Base-by-base conservation (phyloP, 2,113 vertebrate genomes). In the Esox niger region DNA sequence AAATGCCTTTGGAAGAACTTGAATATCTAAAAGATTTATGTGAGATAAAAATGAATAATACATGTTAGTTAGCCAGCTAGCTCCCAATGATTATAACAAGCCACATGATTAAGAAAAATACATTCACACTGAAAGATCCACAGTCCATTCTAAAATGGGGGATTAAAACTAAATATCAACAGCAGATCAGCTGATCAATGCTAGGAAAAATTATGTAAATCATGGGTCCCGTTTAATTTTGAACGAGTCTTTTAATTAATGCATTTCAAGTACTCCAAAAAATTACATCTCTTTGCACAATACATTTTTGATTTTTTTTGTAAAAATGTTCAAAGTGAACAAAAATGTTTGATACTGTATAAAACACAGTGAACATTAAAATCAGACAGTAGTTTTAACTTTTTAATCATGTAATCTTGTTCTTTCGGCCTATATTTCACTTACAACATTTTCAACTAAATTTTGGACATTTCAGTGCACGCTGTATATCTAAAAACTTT, bases 281-380 rank as follows among this genome's bases (percentile, higher is more conserved):
- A 93, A 95, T 96, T 96, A 98, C 95, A 99, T 95, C 89, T 91
- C 93, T 96, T 92, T 92, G 92, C 95, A 99, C 97, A 95, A 97
- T 98, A 98, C 95, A 95, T 95, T 97, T 95, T 95, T 91, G 2
- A 81, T 73, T 79, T 80, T 82, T 91, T 97, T 97, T 95, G 95
- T 98, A 99, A 98, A 99, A 99, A 97, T 96, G 95, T 96, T 93
- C 95, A 95, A 98, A 98, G 94, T 96, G 94, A 98, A 98, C 95
- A 89, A 90, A 91, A 92, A 88, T 82, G 81, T 89, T 76, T 76
- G 90, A 94, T 96, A 98, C 96, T 99, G 97, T 99, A 99, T 99
- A 99, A 98, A 99, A 99, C 96, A 99, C 97, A 99, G 97, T 95
- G 95, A 96, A 97, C 95, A 97, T 97, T 94, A 95, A 96, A 95